These are phyloP conservation scores for Hydrotaea cyrtoneurina DNA, from an alignment of 2,888 invertebrate genomes.

Conservation along the genomic window DNA sequence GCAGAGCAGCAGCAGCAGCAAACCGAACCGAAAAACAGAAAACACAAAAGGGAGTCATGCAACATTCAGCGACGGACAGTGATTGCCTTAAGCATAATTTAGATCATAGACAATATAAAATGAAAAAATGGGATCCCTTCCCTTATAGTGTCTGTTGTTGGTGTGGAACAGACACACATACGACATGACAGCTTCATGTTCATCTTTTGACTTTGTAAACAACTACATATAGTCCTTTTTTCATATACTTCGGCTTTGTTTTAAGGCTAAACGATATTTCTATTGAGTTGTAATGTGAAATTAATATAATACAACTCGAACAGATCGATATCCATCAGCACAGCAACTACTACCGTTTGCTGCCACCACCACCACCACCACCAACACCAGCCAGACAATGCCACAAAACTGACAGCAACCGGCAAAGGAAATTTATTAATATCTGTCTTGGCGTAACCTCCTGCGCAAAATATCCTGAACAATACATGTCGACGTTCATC, in stretches of 20 bases:
- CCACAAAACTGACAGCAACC: conserved; percentile 29
- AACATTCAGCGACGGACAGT: neutral
- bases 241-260: neutral
- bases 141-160: neutral
- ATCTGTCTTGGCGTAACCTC: conserved; percentile 61
- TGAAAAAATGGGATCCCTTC: conserved; percentile 35
- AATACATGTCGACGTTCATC: conserved; percentile 45
- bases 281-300: conserved; percentile 62
- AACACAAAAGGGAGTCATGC: neutral
- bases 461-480: conserved; percentile 51
- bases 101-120: conserved; percentile 40
- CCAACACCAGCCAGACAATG: neutral
- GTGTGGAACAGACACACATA: neutral
- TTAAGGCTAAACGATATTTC: conserved; percentile 59
- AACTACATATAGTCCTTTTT: neutral
- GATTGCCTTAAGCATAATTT: conserved; percentile 46
- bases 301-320: conserved; percentile 41
- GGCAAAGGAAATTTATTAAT: conserved; percentile 37
- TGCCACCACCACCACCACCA: conserved; percentile 40
- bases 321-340: conserved; percentile 22
- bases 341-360: conserved; percentile 5
- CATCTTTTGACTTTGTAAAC: conserved; percentile 56
- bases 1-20: conserved; percentile 44
- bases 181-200: conserved; percentile 61
- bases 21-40: too few species aligned